Percentiles rank a stretch among this genome's conserved stretches.
phyloP scores from a whole-genome alignment of 1,140 invertebrate genomes.

The Cryptotermes secundus region DNA sequence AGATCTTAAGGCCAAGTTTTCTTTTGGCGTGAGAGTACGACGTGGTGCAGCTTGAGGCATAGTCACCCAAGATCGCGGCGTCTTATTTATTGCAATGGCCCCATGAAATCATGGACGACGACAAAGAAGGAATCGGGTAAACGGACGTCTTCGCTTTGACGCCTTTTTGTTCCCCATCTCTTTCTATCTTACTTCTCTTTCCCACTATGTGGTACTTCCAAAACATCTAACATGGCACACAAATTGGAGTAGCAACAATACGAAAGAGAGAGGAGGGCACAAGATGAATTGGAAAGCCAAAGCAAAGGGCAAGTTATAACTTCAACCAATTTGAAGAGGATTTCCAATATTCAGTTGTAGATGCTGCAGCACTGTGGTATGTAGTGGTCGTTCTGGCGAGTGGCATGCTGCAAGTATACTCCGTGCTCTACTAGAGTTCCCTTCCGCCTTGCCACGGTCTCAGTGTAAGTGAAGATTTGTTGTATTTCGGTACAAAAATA shows the following conservation, averaged over 20 bases:
- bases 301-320: conserved; percentile 12
- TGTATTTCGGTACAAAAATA: too few species aligned
- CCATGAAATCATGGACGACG: conserved; percentile 22
- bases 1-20: neutral
- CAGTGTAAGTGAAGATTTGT: too few species aligned
- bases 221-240: conserved; percentile 24
- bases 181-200: neutral
- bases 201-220: neutral
- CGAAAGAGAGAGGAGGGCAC: neutral
- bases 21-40: neutral
- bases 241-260: conserved; percentile 18
- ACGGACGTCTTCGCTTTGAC: conserved; percentile 21
- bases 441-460: too few species aligned
- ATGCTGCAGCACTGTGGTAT: neutral
- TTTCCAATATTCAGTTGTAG: neutral
- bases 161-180: neutral
- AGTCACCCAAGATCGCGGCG: neutral
- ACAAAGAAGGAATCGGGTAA: neutral
- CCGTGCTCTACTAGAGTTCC: neutral
- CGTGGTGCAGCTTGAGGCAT: neutral
- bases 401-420: neutral
- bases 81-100: conserved; percentile 24
- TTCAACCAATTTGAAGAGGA: neutral
- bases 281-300: conserved; percentile 21
- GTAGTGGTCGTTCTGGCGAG: neutral